Evolutionary conservation across 1,140 invertebrate species (phyloP), one percentile per base, ranked within the genome.

Genomic region (Drosophila lacertosa): DNA sequence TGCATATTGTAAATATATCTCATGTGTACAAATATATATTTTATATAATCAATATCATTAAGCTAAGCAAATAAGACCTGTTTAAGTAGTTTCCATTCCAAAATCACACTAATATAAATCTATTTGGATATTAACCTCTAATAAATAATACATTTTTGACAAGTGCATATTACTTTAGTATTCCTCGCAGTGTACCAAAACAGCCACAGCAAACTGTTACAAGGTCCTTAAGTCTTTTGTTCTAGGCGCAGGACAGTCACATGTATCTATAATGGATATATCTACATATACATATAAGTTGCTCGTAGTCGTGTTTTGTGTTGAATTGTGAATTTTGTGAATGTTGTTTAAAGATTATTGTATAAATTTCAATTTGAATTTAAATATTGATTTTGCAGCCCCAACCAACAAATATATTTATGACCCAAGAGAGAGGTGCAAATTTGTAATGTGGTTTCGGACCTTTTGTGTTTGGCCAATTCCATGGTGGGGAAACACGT

Each of bases 191-290:
- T 37, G 32, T 11, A 18, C 29, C 40, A 3, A 39, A 47, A 45
- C 33, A 29, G 10, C 26, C 42, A 37, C 53, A 37, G 54, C 50
- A 77, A 81, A 81, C 65, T 82, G 69, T 83, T 83, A 82, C 78
- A 82, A 82, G 78, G 78, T 78, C 72, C 63, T 60, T 57, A 78
- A 83, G 78, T 83, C 51, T 69, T 62, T 83, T 82, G 78, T 81
- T 77, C 64, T 69, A 24, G 47, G 33, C 51, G 48, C 39, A 55
- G 26, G 16, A 62, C 60, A 79, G 60, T 44, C 53, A 47, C 24
- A 60, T 44, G 50, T 67, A 54, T 57, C 22, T 48, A 59, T 74
- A 59, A 74, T 66, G 26, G 29, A 35, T 37, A 39, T 15, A 40
- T 39, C 48, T 54, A 24, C 15, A 33, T 58, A 55, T 37, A 22